Conservation (phyloP, 2,113 vertebrate genomes). For the Acanthochromis polyacanthus region DNA sequence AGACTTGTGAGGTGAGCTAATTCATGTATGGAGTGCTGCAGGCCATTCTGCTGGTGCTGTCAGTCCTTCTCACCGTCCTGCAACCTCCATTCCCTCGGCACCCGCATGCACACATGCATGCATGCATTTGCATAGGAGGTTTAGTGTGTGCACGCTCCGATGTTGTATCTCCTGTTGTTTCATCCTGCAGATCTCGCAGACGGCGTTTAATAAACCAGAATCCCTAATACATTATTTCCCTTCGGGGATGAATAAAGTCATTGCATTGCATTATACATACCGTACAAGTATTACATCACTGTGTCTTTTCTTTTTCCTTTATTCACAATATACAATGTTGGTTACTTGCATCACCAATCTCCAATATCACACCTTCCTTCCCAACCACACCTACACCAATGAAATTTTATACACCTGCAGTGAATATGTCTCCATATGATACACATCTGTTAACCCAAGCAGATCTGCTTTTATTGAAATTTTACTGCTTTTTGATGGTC, state of each 20-base stretch:
- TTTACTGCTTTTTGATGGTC: background rate
- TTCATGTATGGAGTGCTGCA: constrained; percentile 58
- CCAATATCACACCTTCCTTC: background rate
- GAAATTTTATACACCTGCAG: too few relatives aligned
- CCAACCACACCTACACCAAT: too few relatives aligned
- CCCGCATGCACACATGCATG: background rate
- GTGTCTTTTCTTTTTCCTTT: background rate
- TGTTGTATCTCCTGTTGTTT: background rate
- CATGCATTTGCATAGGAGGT: background rate
- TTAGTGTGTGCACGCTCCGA: background rate
- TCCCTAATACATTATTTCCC: too few relatives aligned
- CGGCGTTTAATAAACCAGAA: background rate
- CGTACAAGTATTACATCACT: background rate
- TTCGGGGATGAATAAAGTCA: too few relatives aligned
- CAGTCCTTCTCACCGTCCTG: constrained; percentile 58
- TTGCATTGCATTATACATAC: too few relatives aligned
- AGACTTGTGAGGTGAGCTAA: constrained; percentile 60
- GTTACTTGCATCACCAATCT: background rate
- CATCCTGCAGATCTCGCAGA: background rate
- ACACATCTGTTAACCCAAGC: background rate
- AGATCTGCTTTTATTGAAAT: background rate
- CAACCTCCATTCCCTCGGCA: background rate
- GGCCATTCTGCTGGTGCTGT: constrained; percentile 69
- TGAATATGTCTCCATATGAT: too few relatives aligned
- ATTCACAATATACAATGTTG: too few relatives aligned